A percentile compares a stretch with the other conserved stretches of the same genome.
These are phyloP conservation scores for Antennarius maculatus DNA, from an alignment of 2,797 vertebrate genomes.

Conservation along the genomic window DNA sequence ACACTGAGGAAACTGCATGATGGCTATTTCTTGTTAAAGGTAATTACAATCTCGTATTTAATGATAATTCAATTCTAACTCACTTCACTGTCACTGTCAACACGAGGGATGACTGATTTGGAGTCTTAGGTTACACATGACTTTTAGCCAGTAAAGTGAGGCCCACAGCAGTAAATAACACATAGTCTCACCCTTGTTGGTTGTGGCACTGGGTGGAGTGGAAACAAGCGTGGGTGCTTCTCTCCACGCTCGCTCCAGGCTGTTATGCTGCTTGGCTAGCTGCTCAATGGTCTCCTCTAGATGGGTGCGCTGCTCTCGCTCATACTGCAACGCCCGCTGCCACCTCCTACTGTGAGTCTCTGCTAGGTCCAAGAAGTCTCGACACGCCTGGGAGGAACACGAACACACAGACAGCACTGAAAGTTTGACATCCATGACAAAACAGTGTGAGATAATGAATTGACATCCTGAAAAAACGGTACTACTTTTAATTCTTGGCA, in stretches of 20 bases:
- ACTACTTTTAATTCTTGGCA: not conserved
- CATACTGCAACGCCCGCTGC: constrained; percentile 97
- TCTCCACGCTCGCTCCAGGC: constrained; percentile 95
- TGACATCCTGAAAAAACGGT: not conserved
- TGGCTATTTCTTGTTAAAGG: not conserved
- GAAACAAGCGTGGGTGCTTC: constrained; percentile 84
- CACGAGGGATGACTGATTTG: constrained; percentile 20
- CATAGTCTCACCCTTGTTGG: constrained; percentile 83
- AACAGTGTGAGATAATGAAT: not conserved
- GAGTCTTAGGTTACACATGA: constrained; percentile 30
- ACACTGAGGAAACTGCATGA: constrained; percentile 5
- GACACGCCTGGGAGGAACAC: constrained; percentile 87
- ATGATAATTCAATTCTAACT: constrained; percentile 35
- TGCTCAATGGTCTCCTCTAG: constrained; percentile 98
- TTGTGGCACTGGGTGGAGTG: constrained; percentile 71
- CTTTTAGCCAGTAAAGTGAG: constrained; percentile 17
- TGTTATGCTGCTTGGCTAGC: constrained; percentile 98
- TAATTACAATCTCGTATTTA: constrained; percentile 25
- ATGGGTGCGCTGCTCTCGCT: constrained; percentile 93
- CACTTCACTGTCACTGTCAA: constrained; percentile 8
- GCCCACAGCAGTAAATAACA: constrained; percentile 1
- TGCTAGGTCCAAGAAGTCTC: constrained; percentile 95
- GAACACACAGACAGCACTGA: constrained; percentile 2
- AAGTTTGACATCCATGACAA: constrained; percentile 1
- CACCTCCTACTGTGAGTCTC: constrained; percentile 94